Evolutionary conservation across 2,888 invertebrate genomes (phyloP), one percentile per base, ranked within the genome.

Genomic region (Pycnomerus fuliginosus): DNA sequence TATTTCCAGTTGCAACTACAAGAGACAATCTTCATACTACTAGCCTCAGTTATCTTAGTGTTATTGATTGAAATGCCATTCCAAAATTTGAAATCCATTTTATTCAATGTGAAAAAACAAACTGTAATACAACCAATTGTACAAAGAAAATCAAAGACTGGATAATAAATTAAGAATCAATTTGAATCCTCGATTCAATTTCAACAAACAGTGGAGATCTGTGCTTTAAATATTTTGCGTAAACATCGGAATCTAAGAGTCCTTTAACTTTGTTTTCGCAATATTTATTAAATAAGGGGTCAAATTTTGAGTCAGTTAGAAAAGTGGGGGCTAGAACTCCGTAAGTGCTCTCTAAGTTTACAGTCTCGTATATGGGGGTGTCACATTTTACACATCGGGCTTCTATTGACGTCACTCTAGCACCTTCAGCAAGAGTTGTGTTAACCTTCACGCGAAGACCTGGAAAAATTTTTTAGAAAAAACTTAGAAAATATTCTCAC

Each of bases 61-160:
- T 70, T 80, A 20, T 62, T 75, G 25, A 74, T 81, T 38, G 81
- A 81, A 65, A 76, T 80, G 74, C 81, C 81, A 0, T 80, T 79
- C 64, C 79, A 78, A 61, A 73, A 78, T 64, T 68, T 80, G 4
- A 74, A 76, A 59, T 76, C 74, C 66, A 73, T 76, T 71, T 74
- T 56, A 14, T 51, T 57, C 17, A 25, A 44, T 14, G 12, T 10
- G 10, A 15, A 16, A 13, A 17, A 41, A 25, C 31, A 16, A 37
- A n/a, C n/a, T n/a, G n/a, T n/a, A n/a, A n/a, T n/a, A n/a, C n/a
- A n/a, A n/a, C n/a, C n/a, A n/a, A n/a, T n/a, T n/a, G n/a, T n/a
- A n/a, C n/a, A n/a, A n/a, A n/a, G n/a, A n/a, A n/a, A n/a, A n/a
- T n/a, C n/a, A n/a, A n/a, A n/a, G n/a, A n/a, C n/a, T n/a, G n/a